phyloP scores from a whole-genome alignment of 1,140 invertebrate species.

The Cotesia vestalis region DNA sequence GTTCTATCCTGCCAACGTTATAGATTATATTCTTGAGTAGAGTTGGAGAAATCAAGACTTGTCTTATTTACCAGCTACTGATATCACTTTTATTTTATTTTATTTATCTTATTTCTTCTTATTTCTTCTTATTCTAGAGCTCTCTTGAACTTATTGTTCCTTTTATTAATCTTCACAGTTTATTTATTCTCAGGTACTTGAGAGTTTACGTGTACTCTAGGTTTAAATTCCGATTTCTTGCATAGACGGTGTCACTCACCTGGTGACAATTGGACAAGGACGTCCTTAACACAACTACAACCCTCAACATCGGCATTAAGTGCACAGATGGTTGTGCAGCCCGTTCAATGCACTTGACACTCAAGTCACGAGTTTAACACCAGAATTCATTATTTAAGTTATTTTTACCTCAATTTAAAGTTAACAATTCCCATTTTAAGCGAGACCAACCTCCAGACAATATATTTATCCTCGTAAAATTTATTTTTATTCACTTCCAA shows the following conservation, averaged over 20 bases:
- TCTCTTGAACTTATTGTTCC: not conserved
- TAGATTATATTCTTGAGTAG: slow-evolving; percentile 31
- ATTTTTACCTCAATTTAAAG: too few species aligned
- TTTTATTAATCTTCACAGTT: not conserved
- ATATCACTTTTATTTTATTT: not conserved
- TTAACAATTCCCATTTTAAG: too few species aligned
- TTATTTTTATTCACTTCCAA: too few species aligned
- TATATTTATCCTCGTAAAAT: too few species aligned
- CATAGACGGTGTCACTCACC: slow-evolving; percentile 31
- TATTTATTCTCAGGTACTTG: not conserved
- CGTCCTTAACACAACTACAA: slow-evolving; percentile 5
- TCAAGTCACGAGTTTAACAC: slow-evolving; percentile 4
- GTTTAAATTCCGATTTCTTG: slow-evolving; percentile 3
- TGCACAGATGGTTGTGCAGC: not conserved
- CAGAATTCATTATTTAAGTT: not conserved
- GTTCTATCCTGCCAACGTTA: not conserved
- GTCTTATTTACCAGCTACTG: not conserved
- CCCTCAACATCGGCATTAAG: not conserved
- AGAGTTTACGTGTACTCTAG: not conserved
- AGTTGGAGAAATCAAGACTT: slow-evolving; percentile 10
- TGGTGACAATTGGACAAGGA: slow-evolving; percentile 34
- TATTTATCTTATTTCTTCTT: too few species aligned
- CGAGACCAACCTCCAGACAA: too few species aligned
- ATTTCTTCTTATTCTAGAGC: too few species aligned
- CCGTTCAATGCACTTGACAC: slow-evolving; percentile 6